Conservation (phyloP, 1,140 invertebrate genomes). For the Polypedilum pembai region DNA sequence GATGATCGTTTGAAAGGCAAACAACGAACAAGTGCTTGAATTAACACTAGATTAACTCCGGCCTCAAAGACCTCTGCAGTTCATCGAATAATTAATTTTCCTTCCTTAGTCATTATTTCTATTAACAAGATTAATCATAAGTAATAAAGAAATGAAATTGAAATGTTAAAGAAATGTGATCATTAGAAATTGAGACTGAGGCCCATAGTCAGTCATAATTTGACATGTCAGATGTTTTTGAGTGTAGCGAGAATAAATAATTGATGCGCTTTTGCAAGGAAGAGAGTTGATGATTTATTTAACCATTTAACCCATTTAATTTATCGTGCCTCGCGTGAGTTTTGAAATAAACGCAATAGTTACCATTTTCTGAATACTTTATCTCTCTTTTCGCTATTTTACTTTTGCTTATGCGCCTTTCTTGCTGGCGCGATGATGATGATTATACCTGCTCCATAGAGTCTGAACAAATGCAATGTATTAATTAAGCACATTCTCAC, state of each 20-base stretch:
- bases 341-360: slow-evolving; percentile 26
- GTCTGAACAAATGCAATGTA: slow-evolving; percentile 17
- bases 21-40: slow-evolving; percentile 3
- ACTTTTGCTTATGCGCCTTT: neutral
- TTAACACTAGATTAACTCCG: slow-evolving; percentile 12
- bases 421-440: neutral
- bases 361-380: slow-evolving; percentile 20
- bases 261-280: slow-evolving; percentile 11
- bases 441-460: neutral
- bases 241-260: neutral
- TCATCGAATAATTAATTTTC: slow-evolving; percentile 7
- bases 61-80: neutral
- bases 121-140: slow-evolving; percentile 1
- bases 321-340: slow-evolving; percentile 26
- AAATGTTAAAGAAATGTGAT: neutral
- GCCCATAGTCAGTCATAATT: neutral
- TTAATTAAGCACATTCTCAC: slow-evolving; percentile 25
- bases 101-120: neutral
- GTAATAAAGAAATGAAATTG: neutral
- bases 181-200: neutral
- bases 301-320: slow-evolving; percentile 27
- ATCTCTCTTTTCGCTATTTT: slow-evolving; percentile 1
- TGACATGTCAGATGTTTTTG: neutral
- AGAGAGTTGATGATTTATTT: slow-evolving; percentile 25
- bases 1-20: neutral